Conservation (phyloP, 2,113 vertebrate genomes). For the Laticauda colubrina region DNA sequence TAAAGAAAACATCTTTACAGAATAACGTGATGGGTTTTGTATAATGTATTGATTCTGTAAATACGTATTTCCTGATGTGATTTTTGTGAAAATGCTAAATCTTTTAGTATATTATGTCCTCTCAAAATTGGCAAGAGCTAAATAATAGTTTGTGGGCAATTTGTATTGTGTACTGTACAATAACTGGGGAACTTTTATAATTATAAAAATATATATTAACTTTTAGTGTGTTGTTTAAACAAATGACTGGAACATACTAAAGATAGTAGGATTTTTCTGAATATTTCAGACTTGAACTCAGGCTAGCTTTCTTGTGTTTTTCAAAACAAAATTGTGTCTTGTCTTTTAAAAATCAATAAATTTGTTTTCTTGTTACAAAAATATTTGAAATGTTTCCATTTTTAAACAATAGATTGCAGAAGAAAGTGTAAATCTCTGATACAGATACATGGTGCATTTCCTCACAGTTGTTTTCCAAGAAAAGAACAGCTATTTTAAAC, state of each 20-base stretch:
- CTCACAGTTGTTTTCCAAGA: slow-evolving; percentile 33
- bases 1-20: slow-evolving; percentile 81
- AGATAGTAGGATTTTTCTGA: slow-evolving; percentile 90
- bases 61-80: slow-evolving; percentile 88
- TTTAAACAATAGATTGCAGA: background rate
- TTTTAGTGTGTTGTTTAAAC: slow-evolving; percentile 88
- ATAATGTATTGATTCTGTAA: slow-evolving; percentile 88
- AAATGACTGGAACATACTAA: slow-evolving; percentile 87
- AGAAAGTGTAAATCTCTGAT: background rate
- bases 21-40: slow-evolving; percentile 84
- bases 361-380: slow-evolving; percentile 84
- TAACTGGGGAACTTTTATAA: slow-evolving; percentile 86
- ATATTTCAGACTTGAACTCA: slow-evolving; percentile 91
- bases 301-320: slow-evolving; percentile 89
- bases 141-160: slow-evolving; percentile 84
- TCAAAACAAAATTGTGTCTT: slow-evolving; percentile 87
- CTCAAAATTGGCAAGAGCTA: slow-evolving; percentile 82
- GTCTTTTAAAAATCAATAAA: slow-evolving; percentile 88
- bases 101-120: slow-evolving; percentile 86
- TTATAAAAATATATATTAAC: slow-evolving; percentile 88
- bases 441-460: background rate
- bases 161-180: slow-evolving; percentile 87
- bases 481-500: slow-evolving; percentile 49
- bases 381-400: slow-evolving; percentile 55
- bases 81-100: slow-evolving; percentile 88